phyloP scores from a whole-genome alignment of 2,888 invertebrate species.

The Drosophila subquinaria region DNA sequence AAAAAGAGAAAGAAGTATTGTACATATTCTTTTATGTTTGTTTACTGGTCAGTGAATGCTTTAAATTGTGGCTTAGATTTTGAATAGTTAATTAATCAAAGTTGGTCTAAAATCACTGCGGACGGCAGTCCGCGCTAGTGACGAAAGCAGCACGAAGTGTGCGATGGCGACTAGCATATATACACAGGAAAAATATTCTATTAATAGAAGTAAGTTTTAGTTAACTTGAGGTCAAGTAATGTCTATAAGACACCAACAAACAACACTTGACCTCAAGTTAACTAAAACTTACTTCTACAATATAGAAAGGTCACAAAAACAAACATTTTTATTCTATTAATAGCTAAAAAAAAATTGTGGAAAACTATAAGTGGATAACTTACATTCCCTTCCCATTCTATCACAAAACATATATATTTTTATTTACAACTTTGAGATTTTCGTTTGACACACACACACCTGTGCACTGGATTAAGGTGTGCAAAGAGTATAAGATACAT shows the following conservation, averaged over 20 bases:
- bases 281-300: too few relatives aligned
- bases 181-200: too few relatives aligned
- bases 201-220: too few relatives aligned
- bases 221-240: too few relatives aligned
- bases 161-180: too few relatives aligned
- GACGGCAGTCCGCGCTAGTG: too few relatives aligned
- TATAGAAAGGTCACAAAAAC: too few relatives aligned
- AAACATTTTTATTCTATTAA: neutral
- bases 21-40: too few relatives aligned
- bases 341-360: neutral
- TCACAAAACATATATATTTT: neutral
- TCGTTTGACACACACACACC: conserved; percentile 9
- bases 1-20: too few relatives aligned
- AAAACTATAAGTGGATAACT: neutral
- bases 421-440: neutral
- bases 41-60: neutral
- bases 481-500: neutral
- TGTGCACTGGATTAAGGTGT: conserved; percentile 16
- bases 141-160: too few relatives aligned
- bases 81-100: neutral
- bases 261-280: too few relatives aligned
- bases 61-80: neutral
- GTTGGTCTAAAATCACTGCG: neutral
- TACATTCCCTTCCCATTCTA: neutral
- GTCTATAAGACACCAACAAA: too few relatives aligned